Percentiles rank a stretch among this genome's conserved stretches.
Conservation (phyloP, 1,140 invertebrate genomes). For the Olivierus martensii region DNA sequence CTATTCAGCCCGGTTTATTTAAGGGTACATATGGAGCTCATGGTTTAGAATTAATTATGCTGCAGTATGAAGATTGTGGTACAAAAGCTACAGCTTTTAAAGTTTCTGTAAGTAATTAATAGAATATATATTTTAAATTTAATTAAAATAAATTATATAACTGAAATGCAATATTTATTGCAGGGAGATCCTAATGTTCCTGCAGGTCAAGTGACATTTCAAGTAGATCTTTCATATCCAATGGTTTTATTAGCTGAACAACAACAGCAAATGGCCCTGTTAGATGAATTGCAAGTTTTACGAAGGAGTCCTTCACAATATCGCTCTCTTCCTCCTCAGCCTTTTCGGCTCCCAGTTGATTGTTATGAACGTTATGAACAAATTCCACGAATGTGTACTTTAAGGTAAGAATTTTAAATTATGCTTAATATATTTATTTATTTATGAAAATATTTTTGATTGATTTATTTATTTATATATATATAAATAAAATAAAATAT, state of each 20-base stretch:
- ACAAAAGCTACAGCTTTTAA: conserved; percentile 14
- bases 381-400: conserved; percentile 6
- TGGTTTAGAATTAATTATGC: conserved; percentile 19
- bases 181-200: conserved; percentile 29
- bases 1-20: conserved; percentile 21
- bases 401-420: too few species aligned
- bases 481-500: too few species aligned
- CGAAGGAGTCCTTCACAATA: conserved; percentile 2
- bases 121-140: background rate
- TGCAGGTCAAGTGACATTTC: conserved; percentile 23
- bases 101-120: conserved; percentile 14
- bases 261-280: conserved; percentile 15
- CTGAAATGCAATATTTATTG: conserved; percentile 1
- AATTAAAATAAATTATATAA: background rate
- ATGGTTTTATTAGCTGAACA: conserved; percentile 22
- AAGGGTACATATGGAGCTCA: conserved; percentile 22
- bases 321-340: conserved; percentile 13
- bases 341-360: conserved; percentile 20
- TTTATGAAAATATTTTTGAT: too few species aligned
- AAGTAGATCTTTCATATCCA: conserved; percentile 21
- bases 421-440: too few species aligned
- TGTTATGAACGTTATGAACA: conserved; percentile 6
- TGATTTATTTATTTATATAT: too few species aligned
- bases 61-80: conserved; percentile 13
- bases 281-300: conserved; percentile 14